phyloP scores from a whole-genome alignment of 2,888 invertebrate species.

The Ichneumoninae sp. region DNA sequence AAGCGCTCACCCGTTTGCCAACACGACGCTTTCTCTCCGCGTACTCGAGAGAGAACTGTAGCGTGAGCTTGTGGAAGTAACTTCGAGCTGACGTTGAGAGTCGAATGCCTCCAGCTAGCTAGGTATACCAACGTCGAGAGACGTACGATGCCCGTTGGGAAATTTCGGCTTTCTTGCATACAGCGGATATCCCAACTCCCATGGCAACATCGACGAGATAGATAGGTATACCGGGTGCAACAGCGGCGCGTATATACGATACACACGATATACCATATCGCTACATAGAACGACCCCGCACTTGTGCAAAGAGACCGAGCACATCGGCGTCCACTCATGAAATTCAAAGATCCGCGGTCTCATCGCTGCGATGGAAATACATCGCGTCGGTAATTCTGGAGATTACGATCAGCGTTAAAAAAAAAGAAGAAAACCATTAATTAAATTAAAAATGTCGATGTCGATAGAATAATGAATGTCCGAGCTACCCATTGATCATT shows the following conservation, averaged over 20 bases:
- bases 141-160: conserved; percentile 77
- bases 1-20: conserved; percentile 26
- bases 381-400: neutral
- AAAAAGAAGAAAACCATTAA: neutral
- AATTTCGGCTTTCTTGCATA: conserved; percentile 77
- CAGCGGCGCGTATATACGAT: conserved; percentile 24
- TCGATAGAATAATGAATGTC: neutral
- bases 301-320: conserved; percentile 19
- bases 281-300: conserved; percentile 31
- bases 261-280: conserved; percentile 31
- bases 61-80: conserved; percentile 46
- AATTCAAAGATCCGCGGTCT: conserved; percentile 40
- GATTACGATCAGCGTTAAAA: neutral
- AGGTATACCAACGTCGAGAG: conserved; percentile 58
- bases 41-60: conserved; percentile 34
- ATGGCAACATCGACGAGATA: conserved; percentile 66
- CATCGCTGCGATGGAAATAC: neutral
- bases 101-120: conserved; percentile 30
- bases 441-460: neutral
- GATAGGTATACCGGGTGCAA: conserved; percentile 59
- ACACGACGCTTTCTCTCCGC: conserved; percentile 16
- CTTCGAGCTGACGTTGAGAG: conserved; percentile 59
- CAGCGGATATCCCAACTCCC: conserved; percentile 66
- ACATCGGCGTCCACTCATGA: conserved; percentile 44
- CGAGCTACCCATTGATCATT: conserved; percentile 1